phyloP scores from a whole-genome alignment of 2,797 vertebrate species.

The Propithecus deckenii region DNA sequence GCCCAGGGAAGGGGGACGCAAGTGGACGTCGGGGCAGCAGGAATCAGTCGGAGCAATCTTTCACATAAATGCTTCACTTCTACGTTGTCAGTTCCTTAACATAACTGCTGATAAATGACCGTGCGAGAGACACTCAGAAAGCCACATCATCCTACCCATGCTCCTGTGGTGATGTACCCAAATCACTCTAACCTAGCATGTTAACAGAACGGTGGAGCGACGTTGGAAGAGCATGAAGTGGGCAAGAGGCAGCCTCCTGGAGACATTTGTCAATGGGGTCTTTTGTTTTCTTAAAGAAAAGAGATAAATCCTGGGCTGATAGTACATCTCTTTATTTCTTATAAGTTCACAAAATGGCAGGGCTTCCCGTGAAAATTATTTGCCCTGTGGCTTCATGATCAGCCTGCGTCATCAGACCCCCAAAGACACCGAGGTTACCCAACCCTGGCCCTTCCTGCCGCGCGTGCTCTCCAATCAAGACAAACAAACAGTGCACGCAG shows the following conservation, averaged over 20 bases:
- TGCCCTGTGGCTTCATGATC: slow-evolving; percentile 62
- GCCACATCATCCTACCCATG: not conserved
- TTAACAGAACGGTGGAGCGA: slow-evolving; percentile 54
- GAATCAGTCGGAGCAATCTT: not conserved
- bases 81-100: slow-evolving; percentile 36
- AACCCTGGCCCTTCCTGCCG: not conserved
- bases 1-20: not conserved
- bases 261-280: slow-evolving; percentile 65
- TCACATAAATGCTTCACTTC: slow-evolving; percentile 17
- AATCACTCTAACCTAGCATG: slow-evolving; percentile 63
- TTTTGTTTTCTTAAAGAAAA: slow-evolving; percentile 74
- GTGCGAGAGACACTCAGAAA: slow-evolving; percentile 55
- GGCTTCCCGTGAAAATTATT: slow-evolving; percentile 80
- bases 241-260: slow-evolving; percentile 69
- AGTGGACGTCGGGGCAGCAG: not conserved
- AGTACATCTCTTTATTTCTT: slow-evolving; percentile 76
- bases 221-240: slow-evolving; percentile 71
- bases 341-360: slow-evolving; percentile 76
- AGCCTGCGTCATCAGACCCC: slow-evolving; percentile 71
- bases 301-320: slow-evolving; percentile 73
- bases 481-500: fast-evolving
- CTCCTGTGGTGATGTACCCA: slow-evolving; percentile 46
- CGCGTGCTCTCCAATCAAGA: no score
- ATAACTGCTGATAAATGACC: slow-evolving; percentile 57
- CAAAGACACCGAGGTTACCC: slow-evolving; percentile 61